A percentile compares a stretch with the other conserved stretches of the same genome.
Evolutionary conservation across 2,797 vertebrate genomes (phyloP).

Genomic region (Neosalanx taihuensis): DNA sequence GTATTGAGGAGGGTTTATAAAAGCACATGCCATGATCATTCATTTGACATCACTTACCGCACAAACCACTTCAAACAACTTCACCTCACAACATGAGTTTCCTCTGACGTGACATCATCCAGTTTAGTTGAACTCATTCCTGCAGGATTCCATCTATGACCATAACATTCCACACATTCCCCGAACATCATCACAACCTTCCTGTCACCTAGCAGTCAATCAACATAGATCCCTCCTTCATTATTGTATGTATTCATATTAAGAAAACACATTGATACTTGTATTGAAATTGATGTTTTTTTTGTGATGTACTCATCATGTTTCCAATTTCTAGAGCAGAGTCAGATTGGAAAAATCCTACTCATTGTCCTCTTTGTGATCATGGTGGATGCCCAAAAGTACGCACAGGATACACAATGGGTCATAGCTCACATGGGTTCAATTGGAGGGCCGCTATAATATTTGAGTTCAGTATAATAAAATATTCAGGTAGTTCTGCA

Average conservation of each 20-base stretch:
- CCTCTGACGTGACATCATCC: slow-evolving; percentile 28
- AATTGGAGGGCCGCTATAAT: background rate
- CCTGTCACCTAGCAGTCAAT: slow-evolving; percentile 32
- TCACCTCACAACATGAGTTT: slow-evolving; percentile 7
- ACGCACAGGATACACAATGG: background rate
- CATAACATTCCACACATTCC: slow-evolving; percentile 48
- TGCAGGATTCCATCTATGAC: slow-evolving; percentile 8
- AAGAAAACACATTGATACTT: slow-evolving; percentile 46
- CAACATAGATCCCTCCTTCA: slow-evolving; percentile 37
- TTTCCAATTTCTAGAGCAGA: slow-evolving; percentile 51
- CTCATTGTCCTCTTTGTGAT: slow-evolving; percentile 16
- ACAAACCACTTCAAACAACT: slow-evolving; percentile 32
- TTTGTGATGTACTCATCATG: slow-evolving; percentile 44
- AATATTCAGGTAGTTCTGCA: background rate
- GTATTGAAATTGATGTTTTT: slow-evolving; percentile 45
- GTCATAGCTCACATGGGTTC: background rate
- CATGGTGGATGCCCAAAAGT: slow-evolving; percentile 33
- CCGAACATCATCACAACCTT: slow-evolving; percentile 31
- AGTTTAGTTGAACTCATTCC: background rate
- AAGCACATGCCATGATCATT: slow-evolving; percentile 66
- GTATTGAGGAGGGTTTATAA: slow-evolving; percentile 14
- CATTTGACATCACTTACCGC: slow-evolving; percentile 25
- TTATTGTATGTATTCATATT: slow-evolving; percentile 33
- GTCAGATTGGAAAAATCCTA: slow-evolving; percentile 30
- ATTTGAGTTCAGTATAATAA: background rate